Evolutionary conservation across 2,888 invertebrate species (phyloP), one percentile per base, ranked within the genome.

Genomic region (Scaeva pyrastri): DNA sequence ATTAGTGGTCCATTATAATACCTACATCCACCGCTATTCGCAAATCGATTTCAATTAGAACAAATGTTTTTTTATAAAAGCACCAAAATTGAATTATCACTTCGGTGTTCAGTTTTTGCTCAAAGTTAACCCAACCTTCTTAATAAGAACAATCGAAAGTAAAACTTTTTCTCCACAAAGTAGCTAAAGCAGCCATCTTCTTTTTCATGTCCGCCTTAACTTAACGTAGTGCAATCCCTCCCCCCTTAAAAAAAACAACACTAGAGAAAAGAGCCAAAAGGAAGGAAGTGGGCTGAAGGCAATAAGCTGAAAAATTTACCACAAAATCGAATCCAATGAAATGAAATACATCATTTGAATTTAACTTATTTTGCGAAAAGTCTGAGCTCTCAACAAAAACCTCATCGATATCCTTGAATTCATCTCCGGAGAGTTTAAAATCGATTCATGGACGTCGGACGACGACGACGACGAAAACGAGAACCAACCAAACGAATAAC

Each of bases 311-410:
- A 43, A 62, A 74, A 83, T 56, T 56, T 45, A 78, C 64, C 66
- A 78, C 60, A 41, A 19, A 62, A 26, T 48, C 52, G 26, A 62
- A 26, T 48, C 52, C 56, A 74, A 79, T 84, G 70, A 66, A 74
- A 79, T 84, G 70, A 66, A 75, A 84, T 79, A 70, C 66, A 78
- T 78, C 71, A 84, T 84, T 84, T 79, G 70, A 84, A 71, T 84
- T 79, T 50, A 62, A 84, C 71, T 75, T 75, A 75, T 84, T 71
- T 52, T 60, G 36, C 19, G 58, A 70, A 71, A 64, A 45, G 70
- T 74, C 68, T 74, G 70, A 74, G 70, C 74, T 83, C 62, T 74
- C 78, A 83, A 64, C 70, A 75, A 79, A 74, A 84, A 75, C 56
- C 70, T 70, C 83, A 71, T 71, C 48, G 75, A 70, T 79, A 84